Evolutionary conservation across 2,888 invertebrate species (phyloP).

Genomic region (Chrysotoxum bicinctum): DNA sequence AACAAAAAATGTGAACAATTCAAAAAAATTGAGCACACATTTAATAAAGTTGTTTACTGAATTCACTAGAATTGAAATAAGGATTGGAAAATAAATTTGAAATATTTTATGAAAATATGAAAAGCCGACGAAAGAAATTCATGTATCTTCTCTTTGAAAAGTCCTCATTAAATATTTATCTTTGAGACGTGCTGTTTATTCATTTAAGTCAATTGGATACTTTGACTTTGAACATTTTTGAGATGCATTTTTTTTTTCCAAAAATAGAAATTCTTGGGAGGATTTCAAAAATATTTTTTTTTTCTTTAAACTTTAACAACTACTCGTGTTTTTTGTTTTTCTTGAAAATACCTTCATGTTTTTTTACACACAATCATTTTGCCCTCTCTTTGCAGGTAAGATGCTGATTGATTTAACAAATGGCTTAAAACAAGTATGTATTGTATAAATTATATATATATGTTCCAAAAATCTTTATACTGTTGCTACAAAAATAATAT

Average conservation of each 20-base stretch:
- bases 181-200: conserved; percentile 15
- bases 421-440: too few species aligned
- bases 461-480: too few species aligned
- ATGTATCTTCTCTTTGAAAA: conserved; percentile 6
- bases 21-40: background rate
- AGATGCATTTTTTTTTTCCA: background rate
- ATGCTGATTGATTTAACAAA: background rate
- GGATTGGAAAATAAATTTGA: background rate
- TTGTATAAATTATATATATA: too few species aligned
- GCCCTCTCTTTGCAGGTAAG: background rate
- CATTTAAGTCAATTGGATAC: conserved; percentile 7
- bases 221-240: conserved; percentile 5
- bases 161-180: conserved; percentile 18
- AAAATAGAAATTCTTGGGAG: background rate
- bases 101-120: background rate
- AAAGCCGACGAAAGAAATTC: background rate
- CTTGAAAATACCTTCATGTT: background rate
- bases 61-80: background rate
- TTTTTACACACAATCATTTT: background rate
- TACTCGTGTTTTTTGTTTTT: background rate
- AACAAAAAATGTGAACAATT: background rate
- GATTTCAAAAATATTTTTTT: background rate
- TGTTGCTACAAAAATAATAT: too few species aligned
- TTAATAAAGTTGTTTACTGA: background rate
- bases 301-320: background rate